Evolutionary conservation across 2,888 invertebrate genomes (phyloP).

Genomic region (Hoplodrina ambigua): DNA sequence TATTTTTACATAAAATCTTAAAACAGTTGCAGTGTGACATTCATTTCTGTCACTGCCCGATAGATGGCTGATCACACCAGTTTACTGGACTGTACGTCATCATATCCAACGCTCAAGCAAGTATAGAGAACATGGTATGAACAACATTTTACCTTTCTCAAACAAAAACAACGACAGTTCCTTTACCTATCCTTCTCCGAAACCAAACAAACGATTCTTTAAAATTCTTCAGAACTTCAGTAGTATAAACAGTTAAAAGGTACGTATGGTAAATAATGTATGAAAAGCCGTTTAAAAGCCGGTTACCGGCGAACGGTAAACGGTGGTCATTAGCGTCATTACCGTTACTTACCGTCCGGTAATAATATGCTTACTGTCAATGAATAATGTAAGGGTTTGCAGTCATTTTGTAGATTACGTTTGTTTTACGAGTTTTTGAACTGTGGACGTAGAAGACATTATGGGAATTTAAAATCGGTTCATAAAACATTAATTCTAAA

Average conservation of each 20-base stretch:
- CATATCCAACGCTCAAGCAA: background rate
- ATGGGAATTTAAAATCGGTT: background rate
- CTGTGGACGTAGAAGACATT: background rate
- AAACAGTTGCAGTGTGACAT: too few relatives aligned
- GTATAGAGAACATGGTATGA: background rate
- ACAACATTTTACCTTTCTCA: conserved; percentile 7
- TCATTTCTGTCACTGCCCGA: too few relatives aligned
- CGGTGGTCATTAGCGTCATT: conserved; percentile 64
- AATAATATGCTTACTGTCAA: conserved; percentile 63
- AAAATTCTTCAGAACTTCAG: conserved; percentile 47
- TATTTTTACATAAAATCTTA: too few relatives aligned
- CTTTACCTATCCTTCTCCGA: conserved; percentile 32
- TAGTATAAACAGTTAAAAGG: conserved; percentile 41
- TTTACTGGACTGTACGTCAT: too few relatives aligned
- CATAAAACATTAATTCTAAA: too few relatives aligned
- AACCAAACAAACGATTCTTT: conserved; percentile 35
- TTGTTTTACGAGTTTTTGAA: conserved; percentile 10
- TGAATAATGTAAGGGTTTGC: conserved; percentile 53
- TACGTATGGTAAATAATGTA: conserved; percentile 57
- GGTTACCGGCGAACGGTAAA: conserved; percentile 60
- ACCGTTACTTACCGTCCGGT: conserved; percentile 54
- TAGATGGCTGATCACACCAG: too few relatives aligned
- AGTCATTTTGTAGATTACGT: conserved; percentile 37
- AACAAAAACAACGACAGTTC: conserved; percentile 27
- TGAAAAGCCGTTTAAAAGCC: conserved; percentile 61